Percentiles rank a stretch among this genome's conserved stretches.
phyloP scores from a whole-genome alignment of 2,113 vertebrate species.

The Epinephelus cyanopodus region DNA sequence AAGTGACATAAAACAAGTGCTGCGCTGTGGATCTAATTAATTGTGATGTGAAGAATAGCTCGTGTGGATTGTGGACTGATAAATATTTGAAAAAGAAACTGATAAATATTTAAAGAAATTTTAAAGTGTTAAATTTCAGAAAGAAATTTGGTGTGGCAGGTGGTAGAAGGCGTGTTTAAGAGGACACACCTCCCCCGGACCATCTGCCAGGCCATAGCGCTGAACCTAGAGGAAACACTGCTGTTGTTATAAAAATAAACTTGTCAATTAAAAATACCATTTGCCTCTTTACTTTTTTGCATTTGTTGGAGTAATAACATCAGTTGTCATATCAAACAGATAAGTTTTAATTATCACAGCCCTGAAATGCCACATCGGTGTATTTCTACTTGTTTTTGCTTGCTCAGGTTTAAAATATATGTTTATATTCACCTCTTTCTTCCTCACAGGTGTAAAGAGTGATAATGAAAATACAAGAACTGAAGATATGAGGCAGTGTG shows the following conservation, averaged over 20 bases:
- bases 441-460: conserved; percentile 64
- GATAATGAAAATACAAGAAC: conserved; percentile 60
- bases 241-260: neutral
- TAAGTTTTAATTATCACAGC: neutral
- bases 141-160: too few relatives aligned
- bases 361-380: neutral
- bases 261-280: neutral
- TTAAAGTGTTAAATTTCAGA: too few relatives aligned
- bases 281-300: neutral
- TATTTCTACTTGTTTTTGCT: too few relatives aligned
- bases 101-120: too few relatives aligned
- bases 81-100: too few relatives aligned
- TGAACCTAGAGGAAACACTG: neutral
- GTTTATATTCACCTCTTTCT: neutral
- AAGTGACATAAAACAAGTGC: too few relatives aligned
- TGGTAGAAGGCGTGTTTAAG: too few relatives aligned
- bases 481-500: conserved; percentile 88
- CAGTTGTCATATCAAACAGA: neutral
- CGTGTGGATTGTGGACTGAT: too few relatives aligned
- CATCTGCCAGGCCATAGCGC: too few relatives aligned
- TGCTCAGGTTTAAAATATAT: neutral
- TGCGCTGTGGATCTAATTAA: too few relatives aligned
- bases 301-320: neutral
- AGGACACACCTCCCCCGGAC: too few relatives aligned
- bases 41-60: too few relatives aligned